These are phyloP conservation scores for Falco punctatus DNA, from an alignment of 2,113 vertebrate species.

Conservation along the genomic window DNA sequence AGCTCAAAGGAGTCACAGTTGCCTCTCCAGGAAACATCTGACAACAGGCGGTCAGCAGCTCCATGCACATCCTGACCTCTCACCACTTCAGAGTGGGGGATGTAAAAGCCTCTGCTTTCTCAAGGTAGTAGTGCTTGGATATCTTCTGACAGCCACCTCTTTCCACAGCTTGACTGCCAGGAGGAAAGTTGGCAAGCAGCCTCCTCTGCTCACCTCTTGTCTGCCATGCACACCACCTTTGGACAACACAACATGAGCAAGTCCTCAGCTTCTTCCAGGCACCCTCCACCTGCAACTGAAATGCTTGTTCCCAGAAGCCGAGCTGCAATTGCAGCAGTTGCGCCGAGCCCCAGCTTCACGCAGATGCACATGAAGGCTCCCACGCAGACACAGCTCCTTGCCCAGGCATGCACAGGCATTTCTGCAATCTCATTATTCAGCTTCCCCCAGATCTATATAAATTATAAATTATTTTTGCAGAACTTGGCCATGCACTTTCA, in stretches of 20 bases:
- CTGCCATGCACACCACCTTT: not conserved
- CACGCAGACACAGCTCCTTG: not conserved
- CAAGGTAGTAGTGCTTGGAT: not conserved
- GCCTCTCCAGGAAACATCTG: not conserved
- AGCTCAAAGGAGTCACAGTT: not conserved
- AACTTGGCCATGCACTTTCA: not conserved
- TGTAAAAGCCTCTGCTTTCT: not conserved
- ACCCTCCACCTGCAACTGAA: accelerated
- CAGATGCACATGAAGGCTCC: accelerated
- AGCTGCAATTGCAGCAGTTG: not conserved
- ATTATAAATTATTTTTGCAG: not conserved
- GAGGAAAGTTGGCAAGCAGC: not conserved
- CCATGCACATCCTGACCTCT: not conserved
- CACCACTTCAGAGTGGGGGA: not conserved
- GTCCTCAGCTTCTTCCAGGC: not conserved
- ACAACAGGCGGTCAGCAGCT: not conserved
- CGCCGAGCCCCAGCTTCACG: accelerated
- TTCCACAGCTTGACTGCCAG: not conserved
- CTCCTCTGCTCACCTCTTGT: not conserved
- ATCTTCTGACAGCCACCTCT: not conserved
- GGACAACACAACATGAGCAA: not conserved
- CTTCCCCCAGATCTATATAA: not conserved
- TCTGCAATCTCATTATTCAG: not conserved
- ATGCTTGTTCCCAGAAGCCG: not conserved
- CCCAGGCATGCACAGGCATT: not conserved